These are phyloP conservation scores for Percina caprodes DNA, from an alignment of 2,113 vertebrate species.

Conservation along the genomic window DNA sequence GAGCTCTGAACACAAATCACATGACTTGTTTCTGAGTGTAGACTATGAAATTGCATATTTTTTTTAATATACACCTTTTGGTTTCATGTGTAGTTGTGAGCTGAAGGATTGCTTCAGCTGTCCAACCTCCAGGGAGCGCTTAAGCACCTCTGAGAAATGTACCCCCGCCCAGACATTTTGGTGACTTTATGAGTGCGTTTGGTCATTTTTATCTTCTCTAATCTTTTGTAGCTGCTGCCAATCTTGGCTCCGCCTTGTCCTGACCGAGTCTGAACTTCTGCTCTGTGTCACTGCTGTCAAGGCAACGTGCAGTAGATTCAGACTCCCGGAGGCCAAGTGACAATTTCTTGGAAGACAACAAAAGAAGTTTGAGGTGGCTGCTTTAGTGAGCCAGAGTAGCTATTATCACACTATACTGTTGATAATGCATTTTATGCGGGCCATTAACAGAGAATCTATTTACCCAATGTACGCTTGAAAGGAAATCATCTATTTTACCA, in stretches of 20 bases:
- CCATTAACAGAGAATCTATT: conserved; percentile 48
- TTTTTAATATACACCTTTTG: background rate
- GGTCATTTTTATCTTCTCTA: conserved; percentile 33
- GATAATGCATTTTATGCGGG: conserved; percentile 46
- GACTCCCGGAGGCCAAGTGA: conserved; percentile 64
- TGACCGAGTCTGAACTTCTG: conserved; percentile 42
- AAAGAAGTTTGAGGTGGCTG: conserved; percentile 1
- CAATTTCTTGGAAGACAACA: conserved; percentile 56
- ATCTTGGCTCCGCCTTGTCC: conserved; percentile 31
- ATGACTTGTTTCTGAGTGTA: background rate
- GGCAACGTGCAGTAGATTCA: conserved; percentile 49
- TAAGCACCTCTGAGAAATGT: conserved; percentile 43
- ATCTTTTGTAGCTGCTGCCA: conserved; percentile 43
- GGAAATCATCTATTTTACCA: conserved; percentile 24
- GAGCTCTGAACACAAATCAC: background rate
- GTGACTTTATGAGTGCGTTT: conserved; percentile 45
- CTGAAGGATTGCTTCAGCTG: background rate
- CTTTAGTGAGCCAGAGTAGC: background rate
- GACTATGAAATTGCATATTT: background rate
- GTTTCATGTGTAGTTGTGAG: background rate
- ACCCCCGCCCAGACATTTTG: conserved; percentile 24
- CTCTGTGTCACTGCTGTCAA: conserved; percentile 67
- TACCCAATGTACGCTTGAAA: conserved; percentile 33
- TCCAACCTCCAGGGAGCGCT: conserved; percentile 38
- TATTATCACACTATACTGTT: conserved; percentile 33